Evolutionary conservation across 2,797 vertebrate species (phyloP), one percentile per base, ranked within the genome.

Genomic region (Aplochiton taeniatus): DNA sequence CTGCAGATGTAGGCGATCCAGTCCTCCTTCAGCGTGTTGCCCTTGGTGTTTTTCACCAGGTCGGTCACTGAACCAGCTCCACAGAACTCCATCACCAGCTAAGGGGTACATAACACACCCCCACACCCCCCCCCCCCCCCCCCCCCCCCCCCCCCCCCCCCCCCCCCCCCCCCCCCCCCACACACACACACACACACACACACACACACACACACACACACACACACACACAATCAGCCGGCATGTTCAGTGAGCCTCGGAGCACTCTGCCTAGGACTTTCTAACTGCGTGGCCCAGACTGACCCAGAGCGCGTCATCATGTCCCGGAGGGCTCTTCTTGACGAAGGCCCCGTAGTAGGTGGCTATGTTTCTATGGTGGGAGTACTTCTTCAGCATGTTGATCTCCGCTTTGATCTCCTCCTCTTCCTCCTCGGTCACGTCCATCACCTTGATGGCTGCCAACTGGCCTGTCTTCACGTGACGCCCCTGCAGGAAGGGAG

Each of bases 11-110:
- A 96, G 48, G 96, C 95, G 0, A 98, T 98, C 85, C 95, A 96
- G 79, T 98, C 96, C 77, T 97, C 96, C 77, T 96, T 97, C 60
- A 98, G 89, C 0, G 95, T 94, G 17, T 95, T 97, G 63, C 96
- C 96, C 70, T 98, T 97, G 0, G 95, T 96, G 88, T 96, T 96
- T 82, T 97, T 98, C 63, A 98, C 96, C 68, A 98, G 86, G 81
- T 98, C 95, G 0, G 96, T 98, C 68, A 98, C 95, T 0, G 96
- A 98, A 9, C 96, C 95, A 0, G 95, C 96, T 0, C 96, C 96
- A 31, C 96, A 97, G 73, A 97, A 97, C 91, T 97, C 96, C 96
- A 97, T 97, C 77, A 97, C 96, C 87, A 97, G 91, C 95, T 96
- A 12, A 42, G 72, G 4, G 47, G 61, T 51, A 66, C 18, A 75